Evolutionary conservation across 2,113 vertebrate genomes (phyloP).

Genomic region (Chauna torquata): DNA sequence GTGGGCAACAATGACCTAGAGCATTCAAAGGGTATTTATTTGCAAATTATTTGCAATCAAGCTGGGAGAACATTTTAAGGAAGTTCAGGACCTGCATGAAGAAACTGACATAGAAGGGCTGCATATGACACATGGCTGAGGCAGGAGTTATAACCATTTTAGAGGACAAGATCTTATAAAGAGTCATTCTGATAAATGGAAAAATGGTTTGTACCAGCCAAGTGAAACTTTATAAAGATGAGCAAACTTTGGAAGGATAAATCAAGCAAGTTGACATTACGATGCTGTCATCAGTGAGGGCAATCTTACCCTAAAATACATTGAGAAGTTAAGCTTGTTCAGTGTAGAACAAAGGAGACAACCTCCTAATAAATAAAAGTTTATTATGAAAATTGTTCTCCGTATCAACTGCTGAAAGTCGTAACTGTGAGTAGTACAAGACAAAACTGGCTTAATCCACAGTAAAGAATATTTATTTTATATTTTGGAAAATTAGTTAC

Average conservation of each 20-base stretch:
- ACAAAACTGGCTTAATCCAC: not conserved
- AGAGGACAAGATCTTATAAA: not conserved
- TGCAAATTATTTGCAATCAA: not conserved
- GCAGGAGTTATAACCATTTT: not conserved
- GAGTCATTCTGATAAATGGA: not conserved
- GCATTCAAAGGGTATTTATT: not conserved
- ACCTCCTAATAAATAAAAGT: not conserved
- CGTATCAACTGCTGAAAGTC: not conserved
- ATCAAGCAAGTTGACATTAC: not conserved
- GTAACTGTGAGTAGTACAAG: not conserved
- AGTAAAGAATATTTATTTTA: conserved; percentile 5
- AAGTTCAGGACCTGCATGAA: not conserved
- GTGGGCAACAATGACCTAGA: not conserved
- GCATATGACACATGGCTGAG: accelerated
- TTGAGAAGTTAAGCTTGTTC: not conserved
- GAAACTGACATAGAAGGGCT: not conserved
- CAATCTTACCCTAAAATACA: not conserved
- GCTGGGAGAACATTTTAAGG: not conserved
- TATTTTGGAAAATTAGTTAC: not conserved
- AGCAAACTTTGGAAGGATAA: not conserved
- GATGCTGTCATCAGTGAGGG: not conserved
- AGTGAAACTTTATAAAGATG: not conserved
- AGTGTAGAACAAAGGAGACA: not conserved
- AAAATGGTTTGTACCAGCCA: not conserved
- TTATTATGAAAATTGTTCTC: not conserved